Evolutionary conservation across 1,140 invertebrate species (phyloP), one percentile per base, ranked within the genome.

Genomic region (Nephila pilipes): DNA sequence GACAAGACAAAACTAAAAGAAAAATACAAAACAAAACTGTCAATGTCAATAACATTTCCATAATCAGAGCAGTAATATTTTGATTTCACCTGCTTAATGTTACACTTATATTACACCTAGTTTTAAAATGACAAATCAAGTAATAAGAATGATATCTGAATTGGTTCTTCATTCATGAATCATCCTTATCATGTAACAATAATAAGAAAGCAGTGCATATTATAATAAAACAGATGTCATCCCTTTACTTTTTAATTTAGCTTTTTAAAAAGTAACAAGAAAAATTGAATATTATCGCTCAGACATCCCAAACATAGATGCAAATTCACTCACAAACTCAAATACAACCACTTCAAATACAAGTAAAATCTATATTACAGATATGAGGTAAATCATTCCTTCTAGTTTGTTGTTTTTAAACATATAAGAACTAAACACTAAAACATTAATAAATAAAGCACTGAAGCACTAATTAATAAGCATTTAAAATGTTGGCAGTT

Each of bases 361-460:
- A 65, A 10, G 20, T 75, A 75, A 75, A 75, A 75, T 75, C 69
- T 75, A 75, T 36, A 75, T 75, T 75, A 75, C 32, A 75, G 18
- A 20, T 75, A 16, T 75, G 69, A 75, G 69, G 69, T 75, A 36
- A 75, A 20, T 60, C 22, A 75, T 75, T 2, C 32, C 14, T 18
- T 75, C 69, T 36, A 16, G 69, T 36, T 32, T 60, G 18, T 18
- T 60, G 22, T 60, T 75, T 32, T 25, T 29, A 75, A 75, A 29
- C 69, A 36, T 32, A 75, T 4, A 46, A 18, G 25, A n/a, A 83
- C 46, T 83, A 83, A 80, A 57, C 81, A 83, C 54, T 83, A 83
- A 83, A 83, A 83, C 54, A 57, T 83, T 83, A 83, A 83, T 83
- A 83, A 83, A 83, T 83, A 83, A 83, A 83, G 38, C 81, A 83